A percentile compares a stretch with the other conserved stretches of the same genome.
Evolutionary conservation across 1,140 invertebrate genomes (phyloP).

Genomic region (Oedothorax gibbosus): DNA sequence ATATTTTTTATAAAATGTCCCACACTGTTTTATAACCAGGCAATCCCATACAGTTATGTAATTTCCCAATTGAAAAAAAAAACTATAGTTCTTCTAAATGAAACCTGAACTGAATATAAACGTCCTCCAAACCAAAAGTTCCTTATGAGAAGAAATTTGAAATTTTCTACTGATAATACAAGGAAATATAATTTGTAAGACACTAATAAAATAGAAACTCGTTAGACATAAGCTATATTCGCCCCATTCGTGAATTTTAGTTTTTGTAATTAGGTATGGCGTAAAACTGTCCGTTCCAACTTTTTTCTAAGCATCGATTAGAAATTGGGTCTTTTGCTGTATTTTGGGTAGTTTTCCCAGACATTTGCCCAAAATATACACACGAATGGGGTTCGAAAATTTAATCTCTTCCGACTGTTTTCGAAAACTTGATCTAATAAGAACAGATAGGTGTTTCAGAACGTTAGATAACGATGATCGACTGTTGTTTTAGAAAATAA

Average conservation of each 20-base stretch:
- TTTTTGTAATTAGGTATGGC: constrained; percentile 46
- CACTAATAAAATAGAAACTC: constrained; percentile 16
- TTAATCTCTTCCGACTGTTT: constrained; percentile 24
- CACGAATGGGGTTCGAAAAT: no score
- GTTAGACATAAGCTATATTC: constrained; percentile 49
- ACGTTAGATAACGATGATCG: no score
- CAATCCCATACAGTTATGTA: no score
- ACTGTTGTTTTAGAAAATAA: no score
- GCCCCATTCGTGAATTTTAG: constrained; percentile 37
- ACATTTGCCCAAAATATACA: background rate
- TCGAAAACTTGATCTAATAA: constrained; percentile 30
- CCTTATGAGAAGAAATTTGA: background rate
- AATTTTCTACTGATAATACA: constrained; percentile 36
- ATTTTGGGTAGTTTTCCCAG: constrained; percentile 20
- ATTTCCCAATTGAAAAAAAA: no score
- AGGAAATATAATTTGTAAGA: constrained; percentile 28
- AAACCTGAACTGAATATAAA: no score
- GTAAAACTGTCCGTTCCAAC: constrained; percentile 48
- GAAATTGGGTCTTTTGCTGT: constrained; percentile 33
- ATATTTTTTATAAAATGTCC: no score
- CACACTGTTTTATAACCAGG: no score
- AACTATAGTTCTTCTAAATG: no score
- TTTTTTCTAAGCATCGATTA: constrained; percentile 46
- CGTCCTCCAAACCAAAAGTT: no score
- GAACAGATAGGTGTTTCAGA: no score